These are phyloP conservation scores for Epinephelus moara DNA, from an alignment of 2,113 vertebrate genomes.

Conservation along the genomic window DNA sequence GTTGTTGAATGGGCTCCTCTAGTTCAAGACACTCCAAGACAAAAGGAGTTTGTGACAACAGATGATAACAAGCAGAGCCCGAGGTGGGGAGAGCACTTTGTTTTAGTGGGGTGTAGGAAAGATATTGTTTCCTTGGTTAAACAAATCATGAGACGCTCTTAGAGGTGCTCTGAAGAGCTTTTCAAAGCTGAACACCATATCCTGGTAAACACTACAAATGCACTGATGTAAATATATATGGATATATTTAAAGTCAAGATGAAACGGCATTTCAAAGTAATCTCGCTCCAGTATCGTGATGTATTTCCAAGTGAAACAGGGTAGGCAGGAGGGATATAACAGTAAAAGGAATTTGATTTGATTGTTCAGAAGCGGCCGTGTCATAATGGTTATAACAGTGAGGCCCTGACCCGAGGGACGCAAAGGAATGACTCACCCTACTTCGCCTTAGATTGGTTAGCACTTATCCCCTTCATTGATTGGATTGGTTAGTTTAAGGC, in stretches of 20 bases:
- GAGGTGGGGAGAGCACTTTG: slow-evolving; percentile 4
- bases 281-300: no score
- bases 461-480: neutral
- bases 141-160: slow-evolving; percentile 29
- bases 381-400: no score
- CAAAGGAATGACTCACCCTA: neutral
- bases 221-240: neutral
- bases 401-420: no score
- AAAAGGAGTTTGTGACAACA: slow-evolving; percentile 44
- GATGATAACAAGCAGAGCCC: slow-evolving; percentile 23
- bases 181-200: slow-evolving; percentile 3
- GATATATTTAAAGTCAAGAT: neutral
- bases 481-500: neutral
- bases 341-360: no score
- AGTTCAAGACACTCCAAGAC: slow-evolving; percentile 58
- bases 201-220: slow-evolving; percentile 9
- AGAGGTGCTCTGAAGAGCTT: slow-evolving; percentile 28
- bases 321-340: no score
- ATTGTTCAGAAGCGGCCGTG: no score
- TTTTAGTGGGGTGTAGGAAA: slow-evolving; percentile 9
- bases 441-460: neutral
- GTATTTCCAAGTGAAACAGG: no score
- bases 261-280: no score
- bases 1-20: slow-evolving; percentile 38
- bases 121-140: slow-evolving; percentile 33